Percentiles rank a stretch among this genome's conserved stretches.
These are phyloP conservation scores for Podotricha telesiphe DNA, from an alignment of 2,888 invertebrate genomes.

Conservation along the genomic window DNA sequence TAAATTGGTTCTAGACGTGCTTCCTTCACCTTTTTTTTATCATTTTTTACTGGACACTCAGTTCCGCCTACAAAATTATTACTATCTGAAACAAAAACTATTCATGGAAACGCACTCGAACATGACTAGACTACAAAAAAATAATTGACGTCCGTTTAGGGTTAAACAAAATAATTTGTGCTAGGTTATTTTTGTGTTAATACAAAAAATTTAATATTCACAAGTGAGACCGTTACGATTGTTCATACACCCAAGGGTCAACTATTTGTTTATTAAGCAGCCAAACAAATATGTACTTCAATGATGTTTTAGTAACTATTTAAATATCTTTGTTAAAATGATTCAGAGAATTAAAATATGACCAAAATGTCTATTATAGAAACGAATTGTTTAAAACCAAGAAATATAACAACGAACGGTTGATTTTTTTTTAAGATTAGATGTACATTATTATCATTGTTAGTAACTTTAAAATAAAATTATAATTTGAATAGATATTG, in stretches of 20 bases:
- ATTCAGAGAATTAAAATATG: no score
- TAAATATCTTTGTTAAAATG: no score
- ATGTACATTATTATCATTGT: no score
- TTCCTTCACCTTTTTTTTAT: conserved; percentile 29
- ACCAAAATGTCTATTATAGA: no score
- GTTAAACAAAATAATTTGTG: conserved; percentile 16
- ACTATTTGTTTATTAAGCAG: not conserved
- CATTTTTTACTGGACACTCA: conserved; percentile 13
- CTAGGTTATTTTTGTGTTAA: not conserved
- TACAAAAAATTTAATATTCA: not conserved
- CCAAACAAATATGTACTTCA: not conserved
- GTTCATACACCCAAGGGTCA: not conserved
- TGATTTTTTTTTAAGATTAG: no score
- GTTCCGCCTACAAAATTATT: conserved; percentile 31
- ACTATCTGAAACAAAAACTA: conserved; percentile 30
- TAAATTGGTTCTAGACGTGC: conserved; percentile 34
- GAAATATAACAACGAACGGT: no score
- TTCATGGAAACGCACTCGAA: conserved; percentile 26
- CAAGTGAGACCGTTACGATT: not conserved
- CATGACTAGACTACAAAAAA: conserved; percentile 22
- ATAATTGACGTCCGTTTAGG: not conserved
- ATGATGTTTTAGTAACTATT: not conserved
- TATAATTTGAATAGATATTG: no score
- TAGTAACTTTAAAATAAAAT: no score
- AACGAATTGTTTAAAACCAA: no score